Evolutionary conservation across 2,888 invertebrate genomes (phyloP), one percentile per base, ranked within the genome.

Genomic region (Perizoma affinitatum): DNA sequence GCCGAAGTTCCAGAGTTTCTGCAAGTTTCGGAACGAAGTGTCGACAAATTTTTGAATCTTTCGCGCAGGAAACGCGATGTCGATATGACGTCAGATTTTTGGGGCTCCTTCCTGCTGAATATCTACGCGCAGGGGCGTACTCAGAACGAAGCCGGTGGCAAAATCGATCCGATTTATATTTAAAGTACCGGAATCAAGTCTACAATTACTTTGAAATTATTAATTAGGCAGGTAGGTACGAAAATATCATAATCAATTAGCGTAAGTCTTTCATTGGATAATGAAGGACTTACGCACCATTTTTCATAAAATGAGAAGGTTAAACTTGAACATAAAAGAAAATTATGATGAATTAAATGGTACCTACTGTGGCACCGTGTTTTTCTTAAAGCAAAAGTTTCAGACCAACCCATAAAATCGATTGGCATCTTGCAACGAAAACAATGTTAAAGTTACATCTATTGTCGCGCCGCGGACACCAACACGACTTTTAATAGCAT

Each of bases 361-460:
- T 22, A 22, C n/a, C n/a, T n/a, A n/a, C 1, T 22, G 35, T 49
- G 35, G 33, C 35, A 7, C 41, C 38, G n/a, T 34, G 41, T 48
- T 48, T 45, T 60, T 47, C 38, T 38, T 36, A 22, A 22, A 22
- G 22, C 3, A 22, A 22, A 22, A 22, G 22, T 22, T 61, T 35
- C 44, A 52, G 52, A 48, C 41, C 22, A 55, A 52, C 58, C 55
- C 55, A 54, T 63, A 58, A 63, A 63, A 63, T 63, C 63, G 58
- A 63, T 63, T 63, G 63, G 58, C 58, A 58, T 62, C 62, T 62
- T 58, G 61, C 55, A 72, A 75, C 71, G 72, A 71, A 82, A 82
- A 83, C 82, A 80, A 81, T 74, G 82, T 81, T 81, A 80, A 83
- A 84, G 80, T 82, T 76, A 78, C 83, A 82, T 81, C 82, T 77